phyloP scores from a whole-genome alignment of 2,888 invertebrate species.

The Baccha elongata region DNA sequence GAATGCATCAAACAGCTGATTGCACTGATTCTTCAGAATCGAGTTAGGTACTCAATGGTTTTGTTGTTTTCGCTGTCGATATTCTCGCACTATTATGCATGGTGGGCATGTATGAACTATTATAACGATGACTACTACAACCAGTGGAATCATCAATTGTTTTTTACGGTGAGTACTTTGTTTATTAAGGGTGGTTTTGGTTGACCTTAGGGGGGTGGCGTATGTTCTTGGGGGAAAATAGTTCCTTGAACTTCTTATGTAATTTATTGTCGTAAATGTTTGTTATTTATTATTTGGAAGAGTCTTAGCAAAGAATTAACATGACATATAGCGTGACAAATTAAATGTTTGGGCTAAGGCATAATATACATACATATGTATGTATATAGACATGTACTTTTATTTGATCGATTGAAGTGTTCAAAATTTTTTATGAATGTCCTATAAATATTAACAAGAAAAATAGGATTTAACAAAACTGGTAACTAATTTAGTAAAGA shows the following conservation, averaged over 20 bases:
- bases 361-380: neutral
- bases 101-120: conserved; percentile 88
- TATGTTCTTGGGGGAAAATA: neutral
- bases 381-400: neutral
- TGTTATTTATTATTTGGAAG: conserved; percentile 1
- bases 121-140: conserved; percentile 88
- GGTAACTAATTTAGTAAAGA: too few relatives aligned
- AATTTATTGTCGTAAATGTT: neutral
- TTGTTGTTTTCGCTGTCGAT: conserved; percentile 85
- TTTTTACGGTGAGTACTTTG: conserved; percentile 83
- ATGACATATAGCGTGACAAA: conserved; percentile 16
- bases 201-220: neutral
- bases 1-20: conserved; percentile 85
- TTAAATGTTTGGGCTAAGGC: conserved; percentile 1
- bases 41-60: conserved; percentile 85
- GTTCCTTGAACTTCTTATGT: neutral
- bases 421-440: too few relatives aligned
- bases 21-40: conserved; percentile 83
- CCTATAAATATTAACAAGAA: too few relatives aligned
- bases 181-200: neutral
- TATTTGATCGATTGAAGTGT: conserved; percentile 45
- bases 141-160: conserved; percentile 88
- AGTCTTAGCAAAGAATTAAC: neutral
- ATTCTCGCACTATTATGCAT: conserved; percentile 88
- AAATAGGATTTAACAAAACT: too few relatives aligned